These are phyloP conservation scores for Drosophila burlai DNA, from an alignment of 1,140 invertebrate genomes.

Conservation along the genomic window DNA sequence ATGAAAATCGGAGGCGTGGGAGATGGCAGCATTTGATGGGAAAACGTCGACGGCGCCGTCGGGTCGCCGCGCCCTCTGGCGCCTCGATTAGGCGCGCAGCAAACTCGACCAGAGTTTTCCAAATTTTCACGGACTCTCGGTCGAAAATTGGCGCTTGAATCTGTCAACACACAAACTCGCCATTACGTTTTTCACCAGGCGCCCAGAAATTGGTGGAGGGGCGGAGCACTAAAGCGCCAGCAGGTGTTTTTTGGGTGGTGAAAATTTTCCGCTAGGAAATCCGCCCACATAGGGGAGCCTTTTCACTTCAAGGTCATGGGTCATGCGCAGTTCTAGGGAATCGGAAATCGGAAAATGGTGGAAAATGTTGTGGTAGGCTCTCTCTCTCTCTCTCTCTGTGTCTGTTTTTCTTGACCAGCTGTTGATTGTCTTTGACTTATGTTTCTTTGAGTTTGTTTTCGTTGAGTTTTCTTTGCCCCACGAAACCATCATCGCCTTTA, in stretches of 20 bases:
- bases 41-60: constrained; percentile 79
- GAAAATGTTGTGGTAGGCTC: constrained; percentile 75
- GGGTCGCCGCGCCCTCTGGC: constrained; percentile 77
- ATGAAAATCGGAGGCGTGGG: constrained; percentile 48
- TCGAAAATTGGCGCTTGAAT: constrained; percentile 70
- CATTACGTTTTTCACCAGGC: constrained; percentile 77
- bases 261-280: constrained; percentile 44
- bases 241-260: constrained; percentile 25
- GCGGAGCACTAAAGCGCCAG: neutral
- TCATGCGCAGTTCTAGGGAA: constrained; percentile 59
- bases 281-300: constrained; percentile 20
- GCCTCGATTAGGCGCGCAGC: constrained; percentile 78
- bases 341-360: constrained; percentile 20
- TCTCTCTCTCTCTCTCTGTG: constrained; percentile 18
- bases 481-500: constrained; percentile 25
- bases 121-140: constrained; percentile 16
- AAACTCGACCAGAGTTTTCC: constrained; percentile 17
- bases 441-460: constrained; percentile 22
- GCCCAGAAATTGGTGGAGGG: constrained; percentile 32
- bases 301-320: constrained; percentile 64
- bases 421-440: constrained; percentile 47
- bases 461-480: constrained; percentile 39
- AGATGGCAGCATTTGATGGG: constrained; percentile 22
- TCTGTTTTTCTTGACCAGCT: constrained; percentile 36
- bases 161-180: constrained; percentile 82